phyloP scores from a whole-genome alignment of 2,797 vertebrate species.

The Anniella stebbinsi region DNA sequence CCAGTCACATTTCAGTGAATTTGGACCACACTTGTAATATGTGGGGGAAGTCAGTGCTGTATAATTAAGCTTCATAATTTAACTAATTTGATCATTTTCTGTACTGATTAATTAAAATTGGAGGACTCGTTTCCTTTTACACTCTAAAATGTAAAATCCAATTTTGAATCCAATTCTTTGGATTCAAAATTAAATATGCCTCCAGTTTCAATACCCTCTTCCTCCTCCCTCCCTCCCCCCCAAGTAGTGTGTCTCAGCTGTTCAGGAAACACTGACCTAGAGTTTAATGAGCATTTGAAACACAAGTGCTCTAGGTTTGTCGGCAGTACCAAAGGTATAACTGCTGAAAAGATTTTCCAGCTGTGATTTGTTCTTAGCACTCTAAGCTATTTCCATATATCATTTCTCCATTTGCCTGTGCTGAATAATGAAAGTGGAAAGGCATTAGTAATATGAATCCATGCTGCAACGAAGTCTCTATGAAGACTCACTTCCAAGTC shows the following conservation, averaged over 20 bases:
- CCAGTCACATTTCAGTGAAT: background rate
- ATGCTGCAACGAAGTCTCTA: background rate
- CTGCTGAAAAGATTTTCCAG: slow-evolving; percentile 37
- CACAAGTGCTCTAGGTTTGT: slow-evolving; percentile 32
- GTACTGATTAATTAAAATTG: slow-evolving; percentile 8
- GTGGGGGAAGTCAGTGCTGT: background rate
- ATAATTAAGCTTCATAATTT: background rate
- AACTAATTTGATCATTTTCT: slow-evolving; percentile 8
- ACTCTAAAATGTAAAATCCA: background rate
- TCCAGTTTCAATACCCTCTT: background rate
- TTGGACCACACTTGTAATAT: background rate
- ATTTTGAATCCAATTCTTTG: background rate
- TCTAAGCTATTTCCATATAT: slow-evolving; percentile 28
- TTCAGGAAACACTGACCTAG: slow-evolving; percentile 23
- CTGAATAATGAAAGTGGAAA: slow-evolving; percentile 24
- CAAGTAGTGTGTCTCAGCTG: background rate
- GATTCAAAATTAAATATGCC: background rate
- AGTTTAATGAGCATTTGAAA: slow-evolving; percentile 38
- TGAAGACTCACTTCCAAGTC: background rate
- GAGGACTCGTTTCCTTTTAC: background rate
- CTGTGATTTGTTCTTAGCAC: slow-evolving; percentile 34
- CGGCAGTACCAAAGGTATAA: slow-evolving; percentile 33
- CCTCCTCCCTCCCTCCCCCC: background rate
- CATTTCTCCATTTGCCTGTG: slow-evolving; percentile 7
- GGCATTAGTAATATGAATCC: slow-evolving; percentile 8